phyloP scores from a whole-genome alignment of 1,140 invertebrate species.

The Tyrophagus putrescentiae region DNA sequence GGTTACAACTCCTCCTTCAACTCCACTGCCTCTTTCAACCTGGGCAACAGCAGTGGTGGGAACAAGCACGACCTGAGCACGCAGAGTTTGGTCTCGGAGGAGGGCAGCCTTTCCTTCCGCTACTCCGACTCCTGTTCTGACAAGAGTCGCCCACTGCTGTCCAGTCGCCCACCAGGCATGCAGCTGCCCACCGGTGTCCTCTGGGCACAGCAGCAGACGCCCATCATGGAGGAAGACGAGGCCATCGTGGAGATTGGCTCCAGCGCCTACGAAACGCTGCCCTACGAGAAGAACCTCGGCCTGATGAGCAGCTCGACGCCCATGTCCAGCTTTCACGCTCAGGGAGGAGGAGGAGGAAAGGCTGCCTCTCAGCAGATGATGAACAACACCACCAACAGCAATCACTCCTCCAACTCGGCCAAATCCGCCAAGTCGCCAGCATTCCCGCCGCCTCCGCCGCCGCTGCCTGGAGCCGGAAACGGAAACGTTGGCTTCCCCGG shows the following conservation, averaged over 20 bases:
- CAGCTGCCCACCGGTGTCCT: conserved; percentile 4
- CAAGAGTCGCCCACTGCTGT: conserved; percentile 18
- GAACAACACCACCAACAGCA: conserved; percentile 2
- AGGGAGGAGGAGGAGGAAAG: too few relatives aligned
- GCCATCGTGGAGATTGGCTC: conserved; percentile 22
- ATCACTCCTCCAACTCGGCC: conserved; percentile 1
- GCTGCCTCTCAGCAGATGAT: not conserved
- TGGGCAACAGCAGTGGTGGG: not conserved
- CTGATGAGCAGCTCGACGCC: not conserved
- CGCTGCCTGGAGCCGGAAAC: conserved; percentile 2
- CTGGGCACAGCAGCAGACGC: conserved; percentile 22
- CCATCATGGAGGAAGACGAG: conserved; percentile 20
- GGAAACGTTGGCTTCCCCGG: not conserved
- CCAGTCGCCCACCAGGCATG: conserved; percentile 1
- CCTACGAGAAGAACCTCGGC: conserved; percentile 13
- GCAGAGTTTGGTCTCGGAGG: conserved; percentile 21
- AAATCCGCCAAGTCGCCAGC: not conserved
- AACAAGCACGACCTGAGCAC: conserved; percentile 10
- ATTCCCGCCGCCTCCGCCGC: conserved; percentile 11
- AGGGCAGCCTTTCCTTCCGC: conserved; percentile 18
- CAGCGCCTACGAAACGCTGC: conserved; percentile 26
- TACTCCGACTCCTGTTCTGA: conserved; percentile 19
- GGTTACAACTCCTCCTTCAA: conserved; percentile 5
- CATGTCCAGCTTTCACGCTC: not conserved
- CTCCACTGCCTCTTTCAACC: not conserved